Evolutionary conservation across 2,888 invertebrate species (phyloP).

Genomic region (Tenthredo distinguenda): DNA sequence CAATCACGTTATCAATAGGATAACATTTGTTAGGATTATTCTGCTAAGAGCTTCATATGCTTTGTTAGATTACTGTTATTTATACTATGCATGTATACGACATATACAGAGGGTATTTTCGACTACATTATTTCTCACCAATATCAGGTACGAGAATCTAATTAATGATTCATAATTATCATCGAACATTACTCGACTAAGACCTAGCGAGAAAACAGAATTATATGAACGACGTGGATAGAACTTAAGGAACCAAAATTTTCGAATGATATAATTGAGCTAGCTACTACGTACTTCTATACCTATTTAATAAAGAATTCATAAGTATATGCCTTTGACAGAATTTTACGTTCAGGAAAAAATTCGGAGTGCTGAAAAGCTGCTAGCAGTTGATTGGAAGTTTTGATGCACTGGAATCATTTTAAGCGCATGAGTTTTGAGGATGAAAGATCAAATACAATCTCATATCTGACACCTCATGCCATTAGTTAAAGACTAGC

Average conservation of each 20-base stretch:
- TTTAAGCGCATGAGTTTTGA: background rate
- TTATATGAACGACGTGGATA: background rate
- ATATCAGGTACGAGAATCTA: conserved; percentile 35
- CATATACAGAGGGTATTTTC: background rate
- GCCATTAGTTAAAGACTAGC: background rate
- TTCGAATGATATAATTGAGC: background rate
- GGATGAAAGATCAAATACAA: background rate
- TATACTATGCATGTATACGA: background rate
- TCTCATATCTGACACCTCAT: background rate
- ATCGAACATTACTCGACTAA: background rate
- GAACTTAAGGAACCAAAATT: background rate
- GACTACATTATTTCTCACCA: conserved; percentile 20
- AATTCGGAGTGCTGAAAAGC: background rate
- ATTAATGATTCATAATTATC: background rate
- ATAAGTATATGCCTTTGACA: background rate
- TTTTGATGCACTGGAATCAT: background rate
- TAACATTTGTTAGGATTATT: conserved; percentile 25
- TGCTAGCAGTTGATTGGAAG: background rate
- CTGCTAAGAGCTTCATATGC: background rate
- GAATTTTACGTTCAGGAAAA: background rate
- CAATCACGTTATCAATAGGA: conserved; percentile 11
- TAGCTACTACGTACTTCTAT: background rate
- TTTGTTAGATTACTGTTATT: background rate
- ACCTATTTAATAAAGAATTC: background rate
- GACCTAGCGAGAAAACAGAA: background rate